Base-by-base conservation (phyloP, 2,113 vertebrate species). In the Sorex araneus region DNA sequence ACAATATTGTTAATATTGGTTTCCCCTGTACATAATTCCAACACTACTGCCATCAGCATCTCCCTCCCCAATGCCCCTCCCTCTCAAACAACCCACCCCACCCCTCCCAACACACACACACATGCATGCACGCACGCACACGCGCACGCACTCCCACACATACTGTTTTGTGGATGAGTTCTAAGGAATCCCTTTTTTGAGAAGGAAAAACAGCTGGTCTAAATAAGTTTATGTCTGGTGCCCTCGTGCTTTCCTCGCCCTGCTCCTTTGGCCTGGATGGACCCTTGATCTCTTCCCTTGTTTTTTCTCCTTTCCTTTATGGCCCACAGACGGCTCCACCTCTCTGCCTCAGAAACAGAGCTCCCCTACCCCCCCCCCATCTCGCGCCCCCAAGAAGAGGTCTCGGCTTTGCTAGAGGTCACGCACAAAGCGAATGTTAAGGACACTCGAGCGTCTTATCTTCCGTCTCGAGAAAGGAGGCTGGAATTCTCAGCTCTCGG, bases 401-500 rank as follows among this genome's bases (percentile, higher is more conserved):
- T 34, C 40, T 27, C 11, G 11, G 11, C 63, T 25, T 50, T 54
- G 47, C n/a, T 32, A 66, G 27, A 83, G n/a, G 12, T 34, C 60
- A 50, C 47, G 47, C 47, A 43, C 5, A 32, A 80, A 50, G 50
- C 27, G 23, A 75, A 66, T 28, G 1, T n/a, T 45, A 45, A 87
- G 36, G 30, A 30, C 18, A 19, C 23, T 63, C 21, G 57, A 32
- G 28, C 43, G 71, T 43, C 13, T 40, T n/a, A 18, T 60, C n/a
- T 86, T 93, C 71, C 64, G 4, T 80, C 84, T 93, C 57, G 63
- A 76, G 45, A 92, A 74, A 79, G 18, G 25, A 89, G n/a, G 9
- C 66, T 57, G 8, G 36, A 36, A 54, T 75, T 83, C 79, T 89
- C 57, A 60, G 27, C n/a, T 87, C 21, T 75, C 64, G 40, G 47